Percentiles rank a stretch among this genome's conserved stretches.
These are phyloP conservation scores for Wiebesia pumilae DNA, from an alignment of 1,140 invertebrate genomes.

Conservation along the genomic window DNA sequence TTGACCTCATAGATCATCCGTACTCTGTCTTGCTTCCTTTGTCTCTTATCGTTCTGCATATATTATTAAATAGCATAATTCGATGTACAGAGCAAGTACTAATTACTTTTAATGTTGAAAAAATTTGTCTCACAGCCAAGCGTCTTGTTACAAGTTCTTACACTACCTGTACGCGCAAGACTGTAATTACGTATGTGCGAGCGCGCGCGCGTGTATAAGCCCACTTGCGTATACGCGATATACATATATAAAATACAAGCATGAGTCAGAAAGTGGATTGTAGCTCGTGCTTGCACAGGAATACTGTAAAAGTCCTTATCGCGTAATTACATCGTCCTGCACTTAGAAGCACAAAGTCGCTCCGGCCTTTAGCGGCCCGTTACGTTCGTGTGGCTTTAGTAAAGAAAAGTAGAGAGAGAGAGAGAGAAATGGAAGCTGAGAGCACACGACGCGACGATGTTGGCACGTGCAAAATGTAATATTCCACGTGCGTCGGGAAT, in stretches of 20 bases:
- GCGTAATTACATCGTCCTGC: constrained; percentile 48
- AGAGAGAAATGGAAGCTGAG: neutral
- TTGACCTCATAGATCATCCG: neutral
- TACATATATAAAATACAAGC: neutral
- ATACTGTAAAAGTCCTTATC: constrained; percentile 50
- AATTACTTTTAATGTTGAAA: neutral
- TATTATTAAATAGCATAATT: neutral
- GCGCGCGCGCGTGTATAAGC: neutral
- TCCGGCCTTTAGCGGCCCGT: constrained; percentile 6
- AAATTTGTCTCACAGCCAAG: neutral
- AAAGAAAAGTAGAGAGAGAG: neutral
- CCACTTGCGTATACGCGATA: neutral
- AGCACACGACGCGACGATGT: constrained; percentile 5
- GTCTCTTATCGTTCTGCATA: neutral
- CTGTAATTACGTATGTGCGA: neutral
- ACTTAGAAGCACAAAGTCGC: constrained; percentile 19
- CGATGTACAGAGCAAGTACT: neutral
- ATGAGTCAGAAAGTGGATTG: neutral
- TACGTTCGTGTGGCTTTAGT: neutral
- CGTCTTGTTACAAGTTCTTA: neutral
- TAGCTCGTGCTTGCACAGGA: neutral
- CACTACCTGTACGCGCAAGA: neutral
- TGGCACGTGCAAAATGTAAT: constrained; percentile 65
- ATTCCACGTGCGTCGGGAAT: constrained; percentile 61
- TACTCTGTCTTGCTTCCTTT: neutral